These are phyloP conservation scores for Amia ocellicauda DNA, from an alignment of 2,113 vertebrate species.

Conservation along the genomic window DNA sequence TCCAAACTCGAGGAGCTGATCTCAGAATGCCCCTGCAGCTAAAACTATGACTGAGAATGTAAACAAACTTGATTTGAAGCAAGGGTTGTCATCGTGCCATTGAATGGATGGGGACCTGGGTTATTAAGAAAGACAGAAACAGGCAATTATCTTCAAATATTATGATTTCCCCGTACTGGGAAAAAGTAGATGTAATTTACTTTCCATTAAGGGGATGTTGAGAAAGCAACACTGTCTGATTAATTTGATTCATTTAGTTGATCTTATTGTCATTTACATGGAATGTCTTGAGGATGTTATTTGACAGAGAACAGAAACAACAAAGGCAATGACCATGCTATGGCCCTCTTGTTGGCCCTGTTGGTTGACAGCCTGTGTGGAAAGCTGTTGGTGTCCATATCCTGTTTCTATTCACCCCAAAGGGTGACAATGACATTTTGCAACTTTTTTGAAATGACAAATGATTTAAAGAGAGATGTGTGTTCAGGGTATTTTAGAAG, in stretches of 20 bases:
- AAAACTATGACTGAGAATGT: slow-evolving; percentile 25
- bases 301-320: background rate
- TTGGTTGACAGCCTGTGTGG: slow-evolving; percentile 32
- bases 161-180: too few species aligned
- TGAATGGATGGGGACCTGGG: too few species aligned
- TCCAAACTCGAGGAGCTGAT: too few species aligned
- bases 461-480: background rate
- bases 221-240: too few species aligned
- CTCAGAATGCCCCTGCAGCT: slow-evolving; percentile 21
- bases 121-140: too few species aligned
- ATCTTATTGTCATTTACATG: too few species aligned
- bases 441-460: background rate
- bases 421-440: slow-evolving; percentile 21
- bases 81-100: background rate
- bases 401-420: slow-evolving; percentile 32
- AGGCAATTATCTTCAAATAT: too few species aligned
- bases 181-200: too few species aligned
- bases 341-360: slow-evolving; percentile 44
- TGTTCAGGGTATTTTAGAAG: background rate
- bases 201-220: too few species aligned
- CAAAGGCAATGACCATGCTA: slow-evolving; percentile 15
- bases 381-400: slow-evolving; percentile 29
- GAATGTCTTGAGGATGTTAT: too few species aligned
- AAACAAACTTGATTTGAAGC: slow-evolving; percentile 20
- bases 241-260: too few species aligned